Evolutionary conservation across 1,140 invertebrate species (phyloP), one percentile per base, ranked within the genome.

Genomic region (Magallana gigas): DNA sequence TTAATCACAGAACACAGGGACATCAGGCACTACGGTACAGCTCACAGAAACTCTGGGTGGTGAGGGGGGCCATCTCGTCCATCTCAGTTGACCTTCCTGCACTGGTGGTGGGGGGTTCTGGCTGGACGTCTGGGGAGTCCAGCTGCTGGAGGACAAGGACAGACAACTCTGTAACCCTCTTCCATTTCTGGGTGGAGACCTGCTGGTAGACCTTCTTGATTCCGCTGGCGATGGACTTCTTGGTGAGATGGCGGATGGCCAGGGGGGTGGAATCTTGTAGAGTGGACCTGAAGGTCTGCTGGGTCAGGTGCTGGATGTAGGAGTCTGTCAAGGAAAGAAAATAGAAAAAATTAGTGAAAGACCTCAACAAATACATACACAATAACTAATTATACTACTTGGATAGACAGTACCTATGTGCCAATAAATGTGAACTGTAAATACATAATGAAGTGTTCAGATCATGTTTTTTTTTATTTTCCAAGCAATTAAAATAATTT

Each of bases 151-250:
- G 56, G 62, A 85, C 68, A 71, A 18, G 36, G 64, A 64, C 84
- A 76, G 84, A 85, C 29, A 85, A 76, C 64, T 85, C 56, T 18
- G 48, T 57, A 36, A 85, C 56, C 11, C 48, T 57, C 16, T 85
- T 57, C 64, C 62, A 85, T 18, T 85, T 85, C n/a, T 71, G 48
- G 18, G 14, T n/a, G 12, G 62, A 71, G 36, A 71, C 8, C 23
- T 71, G 68, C 12, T 85, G 64, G 23, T 76, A 85, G 0, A 76
- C 84, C n/a, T 57, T 85, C 48, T 76, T 71, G n/a, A 85, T 76
- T 8, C 84, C 84, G 12, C 57, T 57, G 62, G 84, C 84, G n/a
- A 85, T 18, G 29, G 84, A 85, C 57, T 85, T 85, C 64, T 57
- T 76, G 64, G 84, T 85, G 14, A 85, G 62, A 6, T 71, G 64